phyloP scores from a whole-genome alignment of 2,113 vertebrate genomes.

The Neolamprologus fasciatus region DNA sequence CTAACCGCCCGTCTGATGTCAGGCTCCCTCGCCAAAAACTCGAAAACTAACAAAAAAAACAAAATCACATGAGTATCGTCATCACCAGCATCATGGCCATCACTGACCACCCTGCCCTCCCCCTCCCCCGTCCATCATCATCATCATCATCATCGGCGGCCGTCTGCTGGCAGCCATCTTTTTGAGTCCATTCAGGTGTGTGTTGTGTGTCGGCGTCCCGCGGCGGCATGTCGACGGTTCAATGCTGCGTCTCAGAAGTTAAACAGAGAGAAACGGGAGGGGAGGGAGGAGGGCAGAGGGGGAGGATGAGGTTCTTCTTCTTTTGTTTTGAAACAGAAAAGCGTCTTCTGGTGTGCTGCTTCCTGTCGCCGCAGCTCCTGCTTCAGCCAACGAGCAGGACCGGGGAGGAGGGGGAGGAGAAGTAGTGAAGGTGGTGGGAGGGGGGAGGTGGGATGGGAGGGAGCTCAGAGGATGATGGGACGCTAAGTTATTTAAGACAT shows the following conservation, averaged over 20 bases:
- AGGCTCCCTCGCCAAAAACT: neutral
- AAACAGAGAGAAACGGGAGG: constrained; percentile 2
- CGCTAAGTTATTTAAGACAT: constrained; percentile 82
- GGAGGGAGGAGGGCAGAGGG: neutral
- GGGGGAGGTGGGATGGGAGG: neutral
- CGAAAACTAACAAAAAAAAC: neutral
- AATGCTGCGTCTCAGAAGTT: constrained; percentile 16
- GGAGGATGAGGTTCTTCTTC: neutral
- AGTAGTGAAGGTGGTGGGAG: neutral
- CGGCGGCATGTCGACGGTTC: neutral
- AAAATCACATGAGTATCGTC: neutral
- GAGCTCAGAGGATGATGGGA: neutral
- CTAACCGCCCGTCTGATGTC: neutral
- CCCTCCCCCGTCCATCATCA: neutral
- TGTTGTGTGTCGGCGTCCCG: constrained; percentile 26
- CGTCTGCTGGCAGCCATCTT: neutral
- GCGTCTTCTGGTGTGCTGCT: constrained; percentile 37
- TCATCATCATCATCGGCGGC: neutral
- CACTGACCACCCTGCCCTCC: constrained; percentile 1
- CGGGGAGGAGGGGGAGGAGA: neutral
- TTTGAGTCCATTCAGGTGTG: constrained; percentile 37
- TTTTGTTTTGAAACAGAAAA: constrained; percentile 38
- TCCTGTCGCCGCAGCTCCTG: neutral
- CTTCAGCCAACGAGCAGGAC: neutral
- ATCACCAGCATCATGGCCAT: neutral